Conservation (phyloP, 1,140 invertebrate genomes). For the Scaptomyza graminum region DNA sequence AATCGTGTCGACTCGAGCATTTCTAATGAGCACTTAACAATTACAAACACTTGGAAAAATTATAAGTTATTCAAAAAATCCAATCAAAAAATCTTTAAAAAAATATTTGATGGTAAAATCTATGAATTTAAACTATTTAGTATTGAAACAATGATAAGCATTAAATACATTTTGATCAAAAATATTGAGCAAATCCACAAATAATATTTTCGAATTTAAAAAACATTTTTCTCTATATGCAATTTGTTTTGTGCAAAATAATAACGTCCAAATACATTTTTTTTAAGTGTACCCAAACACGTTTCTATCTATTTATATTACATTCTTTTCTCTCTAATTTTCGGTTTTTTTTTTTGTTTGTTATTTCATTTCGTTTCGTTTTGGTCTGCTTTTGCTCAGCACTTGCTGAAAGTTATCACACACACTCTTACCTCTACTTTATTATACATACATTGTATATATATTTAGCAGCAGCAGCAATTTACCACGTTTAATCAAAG, state of each 20-base stretch:
- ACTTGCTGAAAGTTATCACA: conserved; percentile 57
- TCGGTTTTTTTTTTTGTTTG: conserved; percentile 2
- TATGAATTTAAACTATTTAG: too few species aligned
- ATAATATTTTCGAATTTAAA: too few species aligned
- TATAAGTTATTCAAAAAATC: too few species aligned
- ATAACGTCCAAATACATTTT: not conserved
- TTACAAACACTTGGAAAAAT: conserved; percentile 41
- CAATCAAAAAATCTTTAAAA: too few species aligned
- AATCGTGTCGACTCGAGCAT: conserved; percentile 55
- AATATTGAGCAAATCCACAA: too few species aligned
- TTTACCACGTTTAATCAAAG: conserved; percentile 70
- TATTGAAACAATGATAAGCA: too few species aligned
- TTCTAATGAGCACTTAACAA: conserved; percentile 81
- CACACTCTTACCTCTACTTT: conserved; percentile 50
- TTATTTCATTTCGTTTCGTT: not conserved
- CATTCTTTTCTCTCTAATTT: conserved; percentile 20
- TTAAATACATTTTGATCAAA: too few species aligned
- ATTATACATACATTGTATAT: too few species aligned
- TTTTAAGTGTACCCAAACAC: conserved; percentile 39
- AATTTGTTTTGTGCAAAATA: too few species aligned
- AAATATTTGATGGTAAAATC: too few species aligned
- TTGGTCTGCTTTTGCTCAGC: conserved; percentile 12
- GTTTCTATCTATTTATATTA: conserved; percentile 24
- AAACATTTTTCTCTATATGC: too few species aligned
- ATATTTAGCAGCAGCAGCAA: conserved; percentile 16